These are phyloP conservation scores for Drosophila ananassae DNA, from an alignment of 1,140 invertebrate species.

Conservation along the genomic window DNA sequence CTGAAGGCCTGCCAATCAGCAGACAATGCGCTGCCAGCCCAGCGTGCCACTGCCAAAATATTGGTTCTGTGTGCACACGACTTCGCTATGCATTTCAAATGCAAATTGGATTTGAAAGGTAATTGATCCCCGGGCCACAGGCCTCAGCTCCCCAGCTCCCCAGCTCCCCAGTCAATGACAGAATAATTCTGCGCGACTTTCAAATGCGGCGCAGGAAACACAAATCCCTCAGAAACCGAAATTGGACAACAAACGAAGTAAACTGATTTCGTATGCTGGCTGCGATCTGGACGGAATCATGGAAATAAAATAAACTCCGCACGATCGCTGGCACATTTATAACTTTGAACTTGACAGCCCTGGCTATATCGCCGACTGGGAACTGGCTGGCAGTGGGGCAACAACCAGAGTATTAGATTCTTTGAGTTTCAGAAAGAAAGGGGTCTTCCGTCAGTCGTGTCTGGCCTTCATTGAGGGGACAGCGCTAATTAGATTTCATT, in stretches of 20 bases:
- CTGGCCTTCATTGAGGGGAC: conserved; percentile 47
- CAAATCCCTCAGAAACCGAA: conserved; percentile 13
- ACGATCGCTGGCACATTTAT: conserved; percentile 68
- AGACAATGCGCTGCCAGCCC: conserved; percentile 46
- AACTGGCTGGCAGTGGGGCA: background rate
- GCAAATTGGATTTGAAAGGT: conserved; percentile 80
- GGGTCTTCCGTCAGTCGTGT: conserved; percentile 1
- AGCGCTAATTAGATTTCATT: conserved; percentile 77
- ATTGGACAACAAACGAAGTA: conserved; percentile 38
- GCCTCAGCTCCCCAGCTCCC: background rate
- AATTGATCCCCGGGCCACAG: conserved; percentile 62
- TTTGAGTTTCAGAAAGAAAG: background rate
- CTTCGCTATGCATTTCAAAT: conserved; percentile 80
- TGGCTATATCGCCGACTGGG: background rate
- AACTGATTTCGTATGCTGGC: conserved; percentile 63
- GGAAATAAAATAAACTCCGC: conserved; percentile 73
- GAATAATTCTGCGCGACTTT: conserved; percentile 73
- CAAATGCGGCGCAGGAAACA: conserved; percentile 69
- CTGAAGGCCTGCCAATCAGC: conserved; percentile 75
- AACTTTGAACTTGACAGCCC: conserved; percentile 74
- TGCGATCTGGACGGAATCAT: conserved; percentile 38
- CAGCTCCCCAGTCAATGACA: conserved; percentile 54
- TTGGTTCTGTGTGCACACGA: conserved; percentile 71
- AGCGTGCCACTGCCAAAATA: conserved; percentile 47
- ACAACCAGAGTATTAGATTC: background rate